Base-by-base conservation (phyloP, 2,797 vertebrate genomes). In the Thunnus albacares region DNA sequence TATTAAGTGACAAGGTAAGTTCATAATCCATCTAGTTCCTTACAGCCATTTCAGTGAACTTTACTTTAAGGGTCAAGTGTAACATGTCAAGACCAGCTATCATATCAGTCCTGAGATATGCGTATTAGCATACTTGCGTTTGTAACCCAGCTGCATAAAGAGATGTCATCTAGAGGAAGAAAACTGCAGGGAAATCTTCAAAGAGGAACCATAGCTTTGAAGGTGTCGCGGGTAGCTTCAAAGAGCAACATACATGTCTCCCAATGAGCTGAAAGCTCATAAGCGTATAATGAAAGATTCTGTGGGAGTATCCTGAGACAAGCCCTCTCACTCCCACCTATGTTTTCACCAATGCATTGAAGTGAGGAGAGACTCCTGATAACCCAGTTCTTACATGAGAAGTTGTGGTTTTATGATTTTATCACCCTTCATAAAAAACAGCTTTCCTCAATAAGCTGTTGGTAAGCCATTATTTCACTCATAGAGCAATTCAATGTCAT, bases 221-320 rank as follows among this genome's bases (percentile, higher is more conserved):
- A 95, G 93, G 93, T 94, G 92, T 91, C 84, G 82, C 87, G 71
- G 62, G 74, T 78, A 84, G 91, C 94, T 95, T 96, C 95, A 96
- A 95, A 95, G 93, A 84, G 86, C 69, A 87, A 83, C 83, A 83
- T 84, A 73, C 76, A 60, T 78, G 80, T 81, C 70, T 94, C 90
- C 92, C 91, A 65, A 76, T 70, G 75, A 87, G 84, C 83, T 83
- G 71, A 49, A 79, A 82, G 76, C 83, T 90, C 84, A 78, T 82
- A 64, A 87, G 83, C 58, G 66, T 77, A 82, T 87, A 81, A 90
- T 84, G 65, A 87, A 83, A 84, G 79, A 68, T 67, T 57, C 45
- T 73, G 74, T 55, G 74, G 66, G 41, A 66, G 65, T 41, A 18
- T 78, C 81, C 81, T 18, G 69, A 87, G 84, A 88, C 73, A 59